phyloP scores from a whole-genome alignment of 2,888 invertebrate species.

The Caenorhabditis sp. region DNA sequence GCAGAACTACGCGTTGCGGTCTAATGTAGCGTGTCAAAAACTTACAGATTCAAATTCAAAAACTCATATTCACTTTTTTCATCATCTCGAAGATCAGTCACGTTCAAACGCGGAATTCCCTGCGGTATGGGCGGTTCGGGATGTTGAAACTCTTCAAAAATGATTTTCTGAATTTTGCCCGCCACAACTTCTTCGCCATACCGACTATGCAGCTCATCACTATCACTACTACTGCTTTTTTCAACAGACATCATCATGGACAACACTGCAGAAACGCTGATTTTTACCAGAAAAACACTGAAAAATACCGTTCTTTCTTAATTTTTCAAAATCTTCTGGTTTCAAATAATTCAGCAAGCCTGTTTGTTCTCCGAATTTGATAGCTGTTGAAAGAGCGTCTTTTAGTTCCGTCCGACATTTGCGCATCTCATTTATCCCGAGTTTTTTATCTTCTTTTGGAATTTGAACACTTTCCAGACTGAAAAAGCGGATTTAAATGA shows the following conservation, averaged over 20 bases:
- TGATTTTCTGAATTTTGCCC: background rate
- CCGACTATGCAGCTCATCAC: background rate
- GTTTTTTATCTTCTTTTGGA: constrained; percentile 11
- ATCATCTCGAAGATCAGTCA: background rate
- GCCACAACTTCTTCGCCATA: constrained; percentile 1
- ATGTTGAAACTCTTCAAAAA: background rate
- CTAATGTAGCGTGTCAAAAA: background rate
- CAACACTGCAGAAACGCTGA: background rate
- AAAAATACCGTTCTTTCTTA: background rate
- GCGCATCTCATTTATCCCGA: constrained; percentile 14
- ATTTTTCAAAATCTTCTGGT: constrained; percentile 5
- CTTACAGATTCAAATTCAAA: background rate
- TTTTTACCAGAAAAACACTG: background rate
- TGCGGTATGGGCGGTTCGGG: background rate
- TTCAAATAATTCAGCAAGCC: constrained; percentile 7
- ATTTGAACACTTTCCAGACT: constrained; percentile 11
- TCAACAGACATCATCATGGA: background rate
- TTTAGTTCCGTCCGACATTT: constrained; percentile 13
- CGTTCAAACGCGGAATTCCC: background rate
- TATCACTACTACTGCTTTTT: background rate
- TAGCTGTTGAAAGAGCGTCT: constrained; percentile 15
- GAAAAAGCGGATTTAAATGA: background rate
- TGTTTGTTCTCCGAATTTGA: constrained; percentile 8
- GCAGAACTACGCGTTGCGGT: background rate
- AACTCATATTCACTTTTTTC: background rate